Conservation (phyloP, 1,140 invertebrate genomes). For the Euschistus heros region DNA sequence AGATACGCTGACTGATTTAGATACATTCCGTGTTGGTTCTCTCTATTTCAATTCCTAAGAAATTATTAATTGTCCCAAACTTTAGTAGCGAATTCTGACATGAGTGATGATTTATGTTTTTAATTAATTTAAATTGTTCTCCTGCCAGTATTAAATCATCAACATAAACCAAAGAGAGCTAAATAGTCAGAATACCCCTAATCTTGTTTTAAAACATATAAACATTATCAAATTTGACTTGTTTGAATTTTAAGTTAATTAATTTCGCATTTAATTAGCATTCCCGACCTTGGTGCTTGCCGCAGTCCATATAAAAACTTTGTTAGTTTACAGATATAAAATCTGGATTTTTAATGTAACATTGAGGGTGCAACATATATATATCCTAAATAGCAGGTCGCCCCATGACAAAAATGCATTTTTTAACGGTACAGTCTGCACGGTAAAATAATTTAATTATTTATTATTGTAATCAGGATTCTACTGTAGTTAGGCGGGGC, state of each 20-base stretch:
- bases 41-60: slow-evolving; percentile 23
- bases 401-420: slow-evolving; percentile 36
- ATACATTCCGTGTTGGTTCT: slow-evolving; percentile 18
- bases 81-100: slow-evolving; percentile 18
- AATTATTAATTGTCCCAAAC: slow-evolving; percentile 24
- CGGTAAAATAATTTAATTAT: slow-evolving; percentile 31
- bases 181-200: slow-evolving; percentile 1
- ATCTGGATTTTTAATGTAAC: slow-evolving; percentile 13
- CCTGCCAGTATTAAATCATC: slow-evolving; percentile 24
- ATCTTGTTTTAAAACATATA: slow-evolving; percentile 10
- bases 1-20: slow-evolving; percentile 17
- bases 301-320: slow-evolving; percentile 23
- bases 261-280: slow-evolving; percentile 21
- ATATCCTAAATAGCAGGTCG: no score
- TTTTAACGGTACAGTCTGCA: slow-evolving; percentile 33
- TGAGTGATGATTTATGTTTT: slow-evolving; percentile 20
- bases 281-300: slow-evolving; percentile 23
- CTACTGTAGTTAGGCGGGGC: slow-evolving; percentile 31
- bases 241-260: slow-evolving; percentile 17
- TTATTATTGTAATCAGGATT: slow-evolving; percentile 31
- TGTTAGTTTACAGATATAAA: background rate
- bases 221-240: slow-evolving; percentile 23
- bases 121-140: slow-evolving; percentile 10
- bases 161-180: slow-evolving; percentile 24
- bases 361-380: no score